Base-by-base conservation (phyloP, 2,113 vertebrate genomes). In the Acanthisitta chloris region DNA sequence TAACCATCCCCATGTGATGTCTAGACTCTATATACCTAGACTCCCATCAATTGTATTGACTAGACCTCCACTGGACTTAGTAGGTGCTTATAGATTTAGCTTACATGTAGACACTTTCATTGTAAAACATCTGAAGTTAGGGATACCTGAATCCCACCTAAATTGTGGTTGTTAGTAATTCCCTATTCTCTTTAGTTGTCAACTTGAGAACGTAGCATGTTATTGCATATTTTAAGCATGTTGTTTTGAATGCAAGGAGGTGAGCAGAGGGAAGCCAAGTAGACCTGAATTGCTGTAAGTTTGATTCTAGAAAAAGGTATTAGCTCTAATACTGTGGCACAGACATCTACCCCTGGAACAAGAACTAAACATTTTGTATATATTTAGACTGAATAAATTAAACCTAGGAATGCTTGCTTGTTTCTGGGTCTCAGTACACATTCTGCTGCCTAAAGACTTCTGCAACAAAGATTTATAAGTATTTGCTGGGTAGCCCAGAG, bases 331-430 rank as follows among this genome's bases (percentile, higher is more conserved):
- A 5, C 14, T 17, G 17, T 42, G 34, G 14, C 17, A 66, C 25
- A 83, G 43, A 23, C 4, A 8, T 67, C 34, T 51, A 65, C 8
- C 12, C 7, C 16, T 55, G 21, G 26, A 54, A 85, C 3, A 38
- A 1, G 0, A 88, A 36, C 3, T 25, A 62, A 74, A n/a, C 1
- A 45, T 38, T 42, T 21, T n/a, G 3, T 24, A 25, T 29, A 9
- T 45, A 57, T 73, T 83, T 84, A 48, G n/a, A 61, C 18, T 28
- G 6, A 59, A 8, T 21, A 54, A 49, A 26, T 33, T 31, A 74
- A 52, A 23, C 5, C 8, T 49, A 57, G 24, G 34, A 72, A 82
- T 34, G 43, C 8, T 40, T 80, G 21, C 2, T 62, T 5, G 6
- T 48, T 80, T 86, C 36, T 57, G 38, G 1, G 9, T 42, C 28